phyloP scores from a whole-genome alignment of 1,140 invertebrate genomes.

The Eriosoma lanigerum region DNA sequence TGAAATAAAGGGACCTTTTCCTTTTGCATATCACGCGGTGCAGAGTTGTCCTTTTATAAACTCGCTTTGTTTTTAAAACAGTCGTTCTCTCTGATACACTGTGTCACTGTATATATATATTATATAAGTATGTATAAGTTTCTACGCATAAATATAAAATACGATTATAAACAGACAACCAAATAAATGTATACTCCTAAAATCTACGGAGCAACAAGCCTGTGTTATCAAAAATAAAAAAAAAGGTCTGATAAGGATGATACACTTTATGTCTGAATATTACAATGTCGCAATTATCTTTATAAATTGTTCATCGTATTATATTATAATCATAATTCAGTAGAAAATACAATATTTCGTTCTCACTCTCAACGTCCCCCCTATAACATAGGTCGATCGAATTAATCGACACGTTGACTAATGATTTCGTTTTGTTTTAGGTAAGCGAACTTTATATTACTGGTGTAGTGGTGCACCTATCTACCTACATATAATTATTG shows the following conservation, averaged over 20 bases:
- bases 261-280: too few species aligned
- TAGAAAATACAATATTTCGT: constrained; percentile 13
- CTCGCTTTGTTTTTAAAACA: constrained; percentile 46
- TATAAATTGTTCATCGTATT: too few species aligned
- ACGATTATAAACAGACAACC: too few species aligned
- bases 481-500: too few species aligned
- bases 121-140: neutral
- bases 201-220: too few species aligned
- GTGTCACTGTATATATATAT: neutral
- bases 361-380: neutral
- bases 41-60: constrained; percentile 44
- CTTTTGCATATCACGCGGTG: neutral
- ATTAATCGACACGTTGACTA: neutral
- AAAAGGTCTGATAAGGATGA: too few species aligned
- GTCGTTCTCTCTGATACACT: constrained; percentile 19
- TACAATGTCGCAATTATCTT: too few species aligned
- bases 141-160: too few species aligned
- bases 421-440: constrained; percentile 32
- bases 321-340: too few species aligned
- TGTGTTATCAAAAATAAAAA: too few species aligned
- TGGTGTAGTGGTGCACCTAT: too few species aligned
- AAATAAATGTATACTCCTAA: too few species aligned
- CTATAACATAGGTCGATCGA: constrained; percentile 1
- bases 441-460: constrained; percentile 12
- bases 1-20: constrained; percentile 38